Evolutionary conservation across 2,113 vertebrate genomes (phyloP).

Genomic region (Hippocampus comes): DNA sequence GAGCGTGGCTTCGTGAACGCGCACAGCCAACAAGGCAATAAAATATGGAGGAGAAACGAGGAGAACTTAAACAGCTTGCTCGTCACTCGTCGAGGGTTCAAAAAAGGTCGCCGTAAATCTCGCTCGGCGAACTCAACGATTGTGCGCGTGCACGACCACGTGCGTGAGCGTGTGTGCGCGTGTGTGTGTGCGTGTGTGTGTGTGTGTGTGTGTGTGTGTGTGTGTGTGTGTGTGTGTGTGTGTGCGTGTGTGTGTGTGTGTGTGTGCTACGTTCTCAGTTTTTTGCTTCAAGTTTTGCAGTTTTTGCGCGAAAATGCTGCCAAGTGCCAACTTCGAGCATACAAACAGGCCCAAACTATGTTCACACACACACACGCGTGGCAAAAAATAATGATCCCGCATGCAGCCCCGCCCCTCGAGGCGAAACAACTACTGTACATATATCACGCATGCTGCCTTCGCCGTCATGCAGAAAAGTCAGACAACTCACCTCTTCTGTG

Average conservation of each 20-base stretch:
- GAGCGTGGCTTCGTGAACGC: slow-evolving; percentile 40
- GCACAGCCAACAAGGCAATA: slow-evolving; percentile 60
- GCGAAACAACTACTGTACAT: neutral
- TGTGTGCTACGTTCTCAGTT: neutral
- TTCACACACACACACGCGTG: neutral
- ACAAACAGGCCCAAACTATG: slow-evolving; percentile 1
- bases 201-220: no score
- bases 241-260: no score
- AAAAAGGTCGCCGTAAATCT: slow-evolving; percentile 72
- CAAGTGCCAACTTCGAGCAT: neutral
- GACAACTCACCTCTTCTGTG: slow-evolving; percentile 81
- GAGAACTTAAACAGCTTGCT: slow-evolving; percentile 56
- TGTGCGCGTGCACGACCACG: neutral
- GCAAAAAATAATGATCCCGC: neutral
- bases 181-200: no score
- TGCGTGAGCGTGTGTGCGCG: neutral
- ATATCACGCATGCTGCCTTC: slow-evolving; percentile 5
- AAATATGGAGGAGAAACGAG: slow-evolving; percentile 56
- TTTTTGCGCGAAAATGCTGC: slow-evolving; percentile 33
- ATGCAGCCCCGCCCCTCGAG: neutral
- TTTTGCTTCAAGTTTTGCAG: slow-evolving; percentile 1
- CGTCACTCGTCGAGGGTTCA: slow-evolving; percentile 65
- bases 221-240: no score
- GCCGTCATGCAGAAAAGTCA: slow-evolving; percentile 25
- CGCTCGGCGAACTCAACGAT: neutral